phyloP scores from a whole-genome alignment of 2,113 vertebrate species.

The Theropithecus gelada region DNA sequence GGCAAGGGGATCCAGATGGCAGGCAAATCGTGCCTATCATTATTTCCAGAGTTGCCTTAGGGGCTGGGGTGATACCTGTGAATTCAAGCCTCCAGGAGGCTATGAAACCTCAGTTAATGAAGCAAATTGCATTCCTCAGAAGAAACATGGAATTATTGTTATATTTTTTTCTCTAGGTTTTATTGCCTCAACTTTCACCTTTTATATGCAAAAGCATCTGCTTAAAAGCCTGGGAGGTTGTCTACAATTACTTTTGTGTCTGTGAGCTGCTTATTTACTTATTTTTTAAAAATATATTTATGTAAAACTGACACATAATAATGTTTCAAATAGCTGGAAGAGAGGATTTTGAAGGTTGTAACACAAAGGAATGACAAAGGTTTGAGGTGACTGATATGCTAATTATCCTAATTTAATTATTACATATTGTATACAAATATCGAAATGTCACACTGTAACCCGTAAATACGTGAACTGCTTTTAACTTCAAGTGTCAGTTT shows the following conservation, averaged over 20 bases:
- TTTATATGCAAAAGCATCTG: conserved; percentile 24
- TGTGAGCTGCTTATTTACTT: neutral
- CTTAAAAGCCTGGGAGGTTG: conserved; percentile 42
- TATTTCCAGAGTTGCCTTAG: neutral
- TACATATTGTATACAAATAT: neutral
- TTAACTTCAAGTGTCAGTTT: neutral
- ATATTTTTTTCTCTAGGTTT: neutral
- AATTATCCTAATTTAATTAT: neutral
- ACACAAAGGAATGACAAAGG: neutral
- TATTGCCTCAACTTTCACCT: conserved; percentile 26
- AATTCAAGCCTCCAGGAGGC: neutral
- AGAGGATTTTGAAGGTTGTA: neutral
- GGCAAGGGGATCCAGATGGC: neutral
- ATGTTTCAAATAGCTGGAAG: neutral
- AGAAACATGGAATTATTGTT: neutral
- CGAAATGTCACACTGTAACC: neutral
- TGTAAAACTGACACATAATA: neutral
- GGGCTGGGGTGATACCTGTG: neutral
- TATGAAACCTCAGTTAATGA: neutral
- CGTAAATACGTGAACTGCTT: neutral
- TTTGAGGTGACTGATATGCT: neutral
- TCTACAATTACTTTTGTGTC: conserved; percentile 21
- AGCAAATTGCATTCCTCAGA: neutral
- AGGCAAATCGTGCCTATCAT: neutral
- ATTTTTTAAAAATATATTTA: neutral